Base-by-base conservation (phyloP, 2,113 vertebrate species). In the Stegastes partitus region DNA sequence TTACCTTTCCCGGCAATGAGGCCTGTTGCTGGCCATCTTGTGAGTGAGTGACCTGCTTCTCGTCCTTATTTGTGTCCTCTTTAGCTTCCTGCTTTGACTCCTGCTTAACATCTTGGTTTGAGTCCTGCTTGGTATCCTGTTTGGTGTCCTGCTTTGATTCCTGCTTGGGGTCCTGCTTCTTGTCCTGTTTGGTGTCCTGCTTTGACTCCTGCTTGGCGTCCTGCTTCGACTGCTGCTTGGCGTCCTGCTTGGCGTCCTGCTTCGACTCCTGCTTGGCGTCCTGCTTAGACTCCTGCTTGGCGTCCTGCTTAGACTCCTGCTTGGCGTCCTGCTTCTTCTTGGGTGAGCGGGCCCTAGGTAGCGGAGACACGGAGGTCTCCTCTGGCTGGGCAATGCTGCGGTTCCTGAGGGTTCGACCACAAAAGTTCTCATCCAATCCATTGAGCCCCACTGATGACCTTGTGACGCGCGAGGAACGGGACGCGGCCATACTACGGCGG, bases 381-480 rank as follows among this genome's bases (percentile, higher is more conserved):
- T 99, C 98, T 1, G 96, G 95, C 93, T 98, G 98, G 94, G 97
- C 97, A 79, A 99, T 99, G 91, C 97, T 99, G 91, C 98, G 98
- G 91, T 99, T 99, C 94, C 98, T 98, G 94, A 99, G 96, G 69
- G 98, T 99, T 95, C 98, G 96, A 84, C 98, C 97, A 96, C 97
- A 99, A 90, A 99, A 99, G 92, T 97, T 99, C 94, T 99, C 98
- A 92, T 99, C 98, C 96, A 99, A 96, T 96, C 98, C 98, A 96
- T 99, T 99, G 94, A 98, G 96, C 92, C 97, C 98, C 93, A 99
- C 98, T 95, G 97, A 99, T 96, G 98, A 99, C 97, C 98, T 98
- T 96, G 98, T 99, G 95, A 99, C 97, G 82, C 98, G 98, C 92
- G 98, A 98, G 94, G 98, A 98, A 95, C 98, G 97, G 95, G 97